Base-by-base conservation (phyloP, 2,113 vertebrate species). In the Centropus bengalensis region DNA sequence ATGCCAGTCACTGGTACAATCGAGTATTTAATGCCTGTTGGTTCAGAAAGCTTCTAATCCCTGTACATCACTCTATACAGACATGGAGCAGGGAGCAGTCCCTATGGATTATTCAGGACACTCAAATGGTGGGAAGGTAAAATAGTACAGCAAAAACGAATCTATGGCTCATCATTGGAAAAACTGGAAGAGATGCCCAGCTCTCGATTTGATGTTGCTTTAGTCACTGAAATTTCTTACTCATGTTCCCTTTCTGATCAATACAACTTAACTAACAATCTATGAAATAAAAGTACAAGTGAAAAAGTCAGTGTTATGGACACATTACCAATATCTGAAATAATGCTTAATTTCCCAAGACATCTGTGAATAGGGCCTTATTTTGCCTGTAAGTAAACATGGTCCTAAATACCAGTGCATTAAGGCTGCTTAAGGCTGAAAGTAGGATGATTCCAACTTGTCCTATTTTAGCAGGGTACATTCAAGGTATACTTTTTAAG, bases 391-490 rank as follows among this genome's bases (percentile, higher is more conserved):
- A 82, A 89, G 56, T 76, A 68, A 91, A 75, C 32, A 49, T 19
- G 14, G 22, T 33, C 74, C 54, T 79, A 85, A 85, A 73, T 73
- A 77, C 36, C 70, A 88, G 15, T 76, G 59, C 30, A 40, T 67
- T 82, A 85, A 80, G 84, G 58, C 78, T 92, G 77, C 89, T 92
- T 85, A 82, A 62, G 30, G 22, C 51, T 87, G 54, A 49, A 84
- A 87, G 66, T 8, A 79, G 73, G 17, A 52, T 88, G 70, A 95
- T 86, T 93, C 81, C 89, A 83, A 80, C 51, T 70, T 89, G 95
- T 81, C 82, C 89, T 93, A 64, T 67, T 96, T 94, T 70, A 92
- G 47, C 45, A 69, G 54, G 27, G 8, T 24, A 54, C n/a, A 24
- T 49, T n/a, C 63, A 62, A 86, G 89, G 70, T 79, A 87, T 36